Evolutionary conservation across 2,888 invertebrate species (phyloP), one percentile per base, ranked within the genome.

Genomic region (Lampropteryx suffumata): DNA sequence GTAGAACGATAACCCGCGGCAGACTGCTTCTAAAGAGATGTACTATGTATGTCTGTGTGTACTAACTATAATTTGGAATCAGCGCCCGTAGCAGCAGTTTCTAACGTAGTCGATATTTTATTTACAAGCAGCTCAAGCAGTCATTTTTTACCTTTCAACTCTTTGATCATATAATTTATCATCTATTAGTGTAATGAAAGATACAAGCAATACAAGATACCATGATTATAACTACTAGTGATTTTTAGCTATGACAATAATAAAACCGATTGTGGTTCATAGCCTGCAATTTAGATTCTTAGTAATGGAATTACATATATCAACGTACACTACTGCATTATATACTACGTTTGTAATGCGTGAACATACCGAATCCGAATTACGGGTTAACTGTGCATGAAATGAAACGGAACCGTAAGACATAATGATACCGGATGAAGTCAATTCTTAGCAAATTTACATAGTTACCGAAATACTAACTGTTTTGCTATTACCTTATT

Each of bases 311-410:
- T 55, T 48, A 44, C 45, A 44, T 44, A 41, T 39, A 46, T 32
- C 34, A 11, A 52, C 52, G 36, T 30, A 21, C 50, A 44, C 43
- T 44, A 47, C 35, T 50, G 48, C 48, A 55, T 29, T 41, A 55
- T 33, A 33, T 42, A 48, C 45, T 50, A 51, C 54, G 47, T 50
- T 53, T 57, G 55, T 46, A 57, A 57, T 57, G 46, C 40, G 55
- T 51, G 51, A 57, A 46, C 55, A 55, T 57, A 50, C 44, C 40
- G 33, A 29, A 29, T 42, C 35, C 13, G 34, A 54, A 50, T 56
- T 48, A 48, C 56, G 32, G 30, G 37, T 10, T 27, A 46, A 50
- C 43, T 53, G 53, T 47, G 54, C 45, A 41, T 54, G 28, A 46
- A 53, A 55, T 41, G 34, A 40, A 55, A 53, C 46, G 34, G 24